Base-by-base conservation (phyloP, 2,797 vertebrate genomes). In the Pogonophryne albipinna region DNA sequence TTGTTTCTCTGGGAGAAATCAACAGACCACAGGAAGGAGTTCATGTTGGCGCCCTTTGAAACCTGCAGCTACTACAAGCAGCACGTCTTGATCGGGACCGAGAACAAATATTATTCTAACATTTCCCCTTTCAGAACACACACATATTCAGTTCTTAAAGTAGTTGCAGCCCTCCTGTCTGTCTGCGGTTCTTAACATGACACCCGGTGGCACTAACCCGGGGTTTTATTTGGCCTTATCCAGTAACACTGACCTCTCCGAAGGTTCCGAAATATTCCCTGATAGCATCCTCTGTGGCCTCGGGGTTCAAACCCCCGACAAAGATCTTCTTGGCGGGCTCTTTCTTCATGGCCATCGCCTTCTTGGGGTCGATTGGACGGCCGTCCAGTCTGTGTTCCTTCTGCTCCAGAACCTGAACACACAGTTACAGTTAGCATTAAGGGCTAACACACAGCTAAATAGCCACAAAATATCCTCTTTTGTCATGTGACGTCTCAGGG, bases 311-410 rank as follows among this genome's bases (percentile, higher is more conserved):
- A 34, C 98, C 98, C 2, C 98, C 98, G 16, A 99, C 98, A 89
- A 99, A 99, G 89, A 99, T 99, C 93, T 99, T 99, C 93, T 98
- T 99, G 45, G 96, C 96, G 0, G 97, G 95, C 75, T 99, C 98
- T 69, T 99, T 99, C 91, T 99, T 99, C 96, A 99, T 99, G 45
- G 98, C 98, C 97, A 99, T 98, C 5, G 98, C 98, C 80, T 96
- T 98, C 92, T 99, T 99, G 45, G 98, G 98, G 87, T 99, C 98
- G 69, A 99, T 99, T 72, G 98, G 96, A 85, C 98, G 94, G 10
- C 98, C 98, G 73, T 99, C 98, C 90, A 99, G 93, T 82, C 96
- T 95, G 92, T 99, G 98, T 83, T 99, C 98, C 80, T 97, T 98
- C 91, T 98, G 97, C 81, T 97, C 96, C 83, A 99, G 92, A 77